phyloP scores from a whole-genome alignment of 2,113 vertebrate species.

The Vimba vimba region DNA sequence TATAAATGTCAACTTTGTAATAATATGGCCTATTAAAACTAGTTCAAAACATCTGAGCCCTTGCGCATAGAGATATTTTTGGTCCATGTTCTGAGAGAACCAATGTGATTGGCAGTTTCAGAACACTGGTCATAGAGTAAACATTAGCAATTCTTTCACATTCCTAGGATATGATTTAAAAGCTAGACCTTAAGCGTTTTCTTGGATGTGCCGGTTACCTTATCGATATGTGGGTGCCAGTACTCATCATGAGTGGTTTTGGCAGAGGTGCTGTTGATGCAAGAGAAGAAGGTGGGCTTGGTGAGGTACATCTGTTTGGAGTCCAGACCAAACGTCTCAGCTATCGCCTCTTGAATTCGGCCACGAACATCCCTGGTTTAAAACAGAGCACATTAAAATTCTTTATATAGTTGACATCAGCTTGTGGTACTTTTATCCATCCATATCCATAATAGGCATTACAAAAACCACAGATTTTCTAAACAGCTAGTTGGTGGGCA shows the following conservation, averaged over 20 bases:
- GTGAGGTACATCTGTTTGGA: constrained; percentile 84
- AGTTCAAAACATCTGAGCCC: constrained; percentile 23
- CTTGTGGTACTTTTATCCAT: neutral
- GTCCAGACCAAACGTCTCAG: constrained; percentile 83
- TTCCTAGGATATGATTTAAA: constrained; percentile 35
- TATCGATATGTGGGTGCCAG: constrained; percentile 96
- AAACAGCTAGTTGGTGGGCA: neutral
- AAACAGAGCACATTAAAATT: neutral
- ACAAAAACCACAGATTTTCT: neutral
- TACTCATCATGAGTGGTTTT: constrained; percentile 92
- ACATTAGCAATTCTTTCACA: constrained; percentile 1
- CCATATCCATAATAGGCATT: neutral
- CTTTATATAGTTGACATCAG: constrained; percentile 23
- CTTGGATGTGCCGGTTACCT: constrained; percentile 73
- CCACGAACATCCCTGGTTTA: constrained; percentile 78
- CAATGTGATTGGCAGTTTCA: constrained; percentile 4
- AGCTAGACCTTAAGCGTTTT: neutral
- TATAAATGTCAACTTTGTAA: constrained; percentile 28
- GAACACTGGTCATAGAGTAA: neutral
- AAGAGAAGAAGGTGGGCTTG: constrained; percentile 97
- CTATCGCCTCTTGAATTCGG: constrained; percentile 84
- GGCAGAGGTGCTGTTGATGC: constrained; percentile 89
- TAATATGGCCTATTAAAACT: constrained; percentile 5
- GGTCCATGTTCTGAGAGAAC: constrained; percentile 15
- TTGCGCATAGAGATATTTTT: constrained; percentile 20